Percentiles rank a stretch among this genome's conserved stretches.
phyloP scores from a whole-genome alignment of 2,888 invertebrate genomes.

The Machimus atricapillus region DNA sequence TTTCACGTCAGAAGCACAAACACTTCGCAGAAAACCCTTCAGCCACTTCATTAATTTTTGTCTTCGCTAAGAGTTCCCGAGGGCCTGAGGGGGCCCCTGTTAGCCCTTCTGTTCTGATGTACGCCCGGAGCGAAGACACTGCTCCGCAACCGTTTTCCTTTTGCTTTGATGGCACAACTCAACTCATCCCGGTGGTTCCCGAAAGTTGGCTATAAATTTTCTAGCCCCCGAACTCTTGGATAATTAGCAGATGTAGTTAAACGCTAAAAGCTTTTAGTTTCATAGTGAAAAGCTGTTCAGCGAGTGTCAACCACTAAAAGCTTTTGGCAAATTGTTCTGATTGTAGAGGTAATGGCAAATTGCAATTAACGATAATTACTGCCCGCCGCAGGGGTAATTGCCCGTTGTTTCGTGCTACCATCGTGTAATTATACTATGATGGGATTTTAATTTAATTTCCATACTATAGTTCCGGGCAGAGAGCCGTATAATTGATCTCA shows the following conservation, averaged over 20 bases:
- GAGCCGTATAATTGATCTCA: background rate
- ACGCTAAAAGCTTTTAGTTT: slow-evolving; percentile 20
- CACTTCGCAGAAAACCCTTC: background rate
- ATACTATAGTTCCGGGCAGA: background rate
- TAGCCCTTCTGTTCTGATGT: background rate
- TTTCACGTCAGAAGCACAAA: slow-evolving; percentile 15
- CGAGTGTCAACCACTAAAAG: slow-evolving; percentile 26
- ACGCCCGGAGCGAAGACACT: background rate
- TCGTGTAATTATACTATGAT: slow-evolving; percentile 18
- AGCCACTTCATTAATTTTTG: slow-evolving; percentile 25
- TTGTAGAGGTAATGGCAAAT: slow-evolving; percentile 29
- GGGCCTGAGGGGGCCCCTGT: background rate
- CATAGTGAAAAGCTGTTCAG: slow-evolving; percentile 21
- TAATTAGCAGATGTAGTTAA: slow-evolving; percentile 32
- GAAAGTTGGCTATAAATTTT: slow-evolving; percentile 24
- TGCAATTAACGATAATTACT: slow-evolving; percentile 32
- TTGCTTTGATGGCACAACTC: background rate
- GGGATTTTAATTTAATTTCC: slow-evolving; percentile 35
- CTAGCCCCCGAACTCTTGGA: slow-evolving; percentile 1
- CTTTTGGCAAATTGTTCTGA: slow-evolving; percentile 29
- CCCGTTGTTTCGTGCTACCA: slow-evolving; percentile 20
- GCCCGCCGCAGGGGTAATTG: slow-evolving; percentile 28
- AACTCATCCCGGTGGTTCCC: background rate
- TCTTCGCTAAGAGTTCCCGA: background rate
- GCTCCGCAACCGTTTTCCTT: background rate